phyloP scores from a whole-genome alignment of 2,113 vertebrate genomes.

The Talpa occidentalis region DNA sequence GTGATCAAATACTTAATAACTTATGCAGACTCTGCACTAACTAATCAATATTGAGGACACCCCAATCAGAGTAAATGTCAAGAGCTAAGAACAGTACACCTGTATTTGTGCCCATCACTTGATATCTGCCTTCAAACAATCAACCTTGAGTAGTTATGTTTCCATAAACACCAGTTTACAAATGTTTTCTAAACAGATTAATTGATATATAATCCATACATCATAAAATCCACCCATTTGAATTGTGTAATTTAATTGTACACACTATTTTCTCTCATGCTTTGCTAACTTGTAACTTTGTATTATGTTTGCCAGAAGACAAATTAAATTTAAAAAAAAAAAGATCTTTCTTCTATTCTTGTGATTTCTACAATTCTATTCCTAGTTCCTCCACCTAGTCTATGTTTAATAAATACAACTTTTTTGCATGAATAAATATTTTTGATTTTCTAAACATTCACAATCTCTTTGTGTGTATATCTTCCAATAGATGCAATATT shows the following conservation, averaged over 20 bases:
- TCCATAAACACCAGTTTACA: background rate
- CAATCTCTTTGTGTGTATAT: background rate
- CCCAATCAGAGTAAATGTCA: background rate
- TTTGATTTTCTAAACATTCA: background rate
- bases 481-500: background rate
- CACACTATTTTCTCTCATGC: background rate
- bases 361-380: background rate
- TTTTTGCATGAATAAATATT: background rate
- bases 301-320: background rate
- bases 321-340: background rate
- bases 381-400: background rate
- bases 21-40: background rate
- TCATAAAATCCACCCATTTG: background rate
- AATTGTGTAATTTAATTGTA: background rate
- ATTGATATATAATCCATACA: background rate
- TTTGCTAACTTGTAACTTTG: background rate
- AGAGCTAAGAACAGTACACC: background rate
- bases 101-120: accelerated
- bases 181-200: background rate
- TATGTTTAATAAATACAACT: background rate
- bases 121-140: background rate
- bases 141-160: background rate
- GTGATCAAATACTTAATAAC: background rate
- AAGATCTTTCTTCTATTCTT: background rate
- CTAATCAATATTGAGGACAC: background rate